Evolutionary conservation across 2,888 invertebrate genomes (phyloP), one percentile per base, ranked within the genome.

Genomic region (Erannis defoliaria): DNA sequence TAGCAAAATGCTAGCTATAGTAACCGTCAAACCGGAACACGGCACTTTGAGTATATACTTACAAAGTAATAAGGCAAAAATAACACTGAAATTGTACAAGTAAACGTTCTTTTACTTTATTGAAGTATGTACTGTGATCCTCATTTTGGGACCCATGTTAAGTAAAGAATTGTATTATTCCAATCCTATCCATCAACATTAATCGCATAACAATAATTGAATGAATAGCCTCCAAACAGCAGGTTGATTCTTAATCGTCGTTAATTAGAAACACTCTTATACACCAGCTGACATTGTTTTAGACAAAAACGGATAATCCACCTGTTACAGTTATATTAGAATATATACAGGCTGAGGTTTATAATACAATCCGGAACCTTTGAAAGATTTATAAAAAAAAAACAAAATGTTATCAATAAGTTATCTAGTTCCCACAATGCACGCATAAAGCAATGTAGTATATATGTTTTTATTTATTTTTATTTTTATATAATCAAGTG

Each of bases 181-280:
- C 33, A 12, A n/a, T 33, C 5, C 33, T n/a, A 9, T 31, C 9
- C 10, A 10, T 18, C 18, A 38, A 38, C 3, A 10, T 18, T 23
- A 12, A 42, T 4, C 26, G 14, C 16, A 67, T 55, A 65, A 64
- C 59, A 62, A 59, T 45, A 19, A 66, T 62, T 65, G 71, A 76
- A 76, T 72, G 71, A 77, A 74, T 74, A 66, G 66, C 68, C 64
- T 73, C 54, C 33, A 72, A 82, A 82, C 87, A 90, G 82, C 91
- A 90, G 90, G 90, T 90, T 86, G 82, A 77, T 81, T 82, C 73
- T 80, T 88, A 86, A 88, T 77, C 77, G 79, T 70, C 75, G 74
- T 84, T 91, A 90, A 92, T 91, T 89, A 85, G 77, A 71, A 66
- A 72, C 55, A 77, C 72, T 72, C 66, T 64, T 62, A 83, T 49